Evolutionary conservation across 1,140 invertebrate species (phyloP), one percentile per base, ranked within the genome.

Genomic region (Dreissena rostriformis): DNA sequence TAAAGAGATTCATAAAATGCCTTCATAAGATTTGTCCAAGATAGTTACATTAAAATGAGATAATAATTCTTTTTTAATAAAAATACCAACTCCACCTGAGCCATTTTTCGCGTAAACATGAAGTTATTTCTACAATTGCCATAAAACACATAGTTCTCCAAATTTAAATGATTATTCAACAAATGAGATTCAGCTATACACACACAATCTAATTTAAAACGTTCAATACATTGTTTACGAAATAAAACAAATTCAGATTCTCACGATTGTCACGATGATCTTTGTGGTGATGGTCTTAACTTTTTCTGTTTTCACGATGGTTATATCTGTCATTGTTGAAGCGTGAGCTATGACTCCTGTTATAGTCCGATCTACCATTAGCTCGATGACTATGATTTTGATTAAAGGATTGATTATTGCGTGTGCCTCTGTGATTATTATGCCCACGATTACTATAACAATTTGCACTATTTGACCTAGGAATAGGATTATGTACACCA

Each of bases 121-220:
- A n/a, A n/a, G n/a, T n/a, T n/a, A n/a, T n/a, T n/a, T n/a, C n/a
- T n/a, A n/a, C n/a, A n/a, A n/a, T n/a, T n/a, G n/a, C n/a, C n/a
- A n/a, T n/a, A n/a, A n/a, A n/a, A n/a, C n/a, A n/a, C 12, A 73
- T 73, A 73, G 55, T 73, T 53, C 17, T 19, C 6, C 14, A 73
- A 73, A 24, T 53, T 53, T 24, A 73, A 22, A n/a, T 10, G 22
- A 24, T 73, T 73, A 8, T 49, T 24, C 12, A n/a, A 12, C 55
- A 73, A 73, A 22, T 73, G 70, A 17, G 70, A 53, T 53, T 73
- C 70, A 53, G 70, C 49, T 19, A 73, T 53, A 73, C 14, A 14
- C 14, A 73, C 51, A 73, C 51, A 52, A 53, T 73, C 70, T 11
- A 73, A 24, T 15, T 73, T 53, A 8, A 19, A 22, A 22, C 22